Base-by-base conservation (phyloP, 1,140 invertebrate species). In the Microvelia longipes region DNA sequence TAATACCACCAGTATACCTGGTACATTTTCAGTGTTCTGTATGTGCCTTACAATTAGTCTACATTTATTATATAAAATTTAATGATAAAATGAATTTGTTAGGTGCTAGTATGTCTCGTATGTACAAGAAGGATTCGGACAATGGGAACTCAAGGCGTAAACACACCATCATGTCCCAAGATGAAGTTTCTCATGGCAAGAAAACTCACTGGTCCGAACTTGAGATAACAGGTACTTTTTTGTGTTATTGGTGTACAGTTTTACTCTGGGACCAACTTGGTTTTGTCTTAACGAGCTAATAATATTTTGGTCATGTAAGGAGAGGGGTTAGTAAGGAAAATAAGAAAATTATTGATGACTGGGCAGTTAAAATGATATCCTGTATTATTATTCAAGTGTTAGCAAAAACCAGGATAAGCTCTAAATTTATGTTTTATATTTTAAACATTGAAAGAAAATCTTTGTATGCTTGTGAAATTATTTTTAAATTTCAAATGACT, bases 101-200 rank as follows among this genome's bases (percentile, higher is more conserved):
- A 77, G 72, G 73, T 73, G 72, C 29, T 71, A 85, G 77, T 77
- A 86, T 86, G 85, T 85, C 85, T 76, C 81, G 84, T 77, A 85
- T 82, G 79, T 80, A 83, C 74, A 86, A 86, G 78, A 84, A 86
- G 74, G 84, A 89, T 82, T 88, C 89, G 83, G 87, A 89, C 82
- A 86, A 82, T 80, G 83, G 82, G 72, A 88, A 86, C 76, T 79
- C 80, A 73, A 84, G 90, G 80, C 87, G 93, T 79, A 85, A 87
- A 72, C 90, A 96, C 82, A 91, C 90, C 74, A 92, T 95, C 81
- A 92, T 96, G 90, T 91, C 91, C 76, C 84, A 89, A 70, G 93
- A 95, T 81, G 94, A 97, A 78, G 85, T 90, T 75, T 90, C 90
- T 76, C 86, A 91, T 76, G 94, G 93, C 70, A 94, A 94, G 80